phyloP scores from a whole-genome alignment of 2,888 invertebrate species.

The Netelia virgata region DNA sequence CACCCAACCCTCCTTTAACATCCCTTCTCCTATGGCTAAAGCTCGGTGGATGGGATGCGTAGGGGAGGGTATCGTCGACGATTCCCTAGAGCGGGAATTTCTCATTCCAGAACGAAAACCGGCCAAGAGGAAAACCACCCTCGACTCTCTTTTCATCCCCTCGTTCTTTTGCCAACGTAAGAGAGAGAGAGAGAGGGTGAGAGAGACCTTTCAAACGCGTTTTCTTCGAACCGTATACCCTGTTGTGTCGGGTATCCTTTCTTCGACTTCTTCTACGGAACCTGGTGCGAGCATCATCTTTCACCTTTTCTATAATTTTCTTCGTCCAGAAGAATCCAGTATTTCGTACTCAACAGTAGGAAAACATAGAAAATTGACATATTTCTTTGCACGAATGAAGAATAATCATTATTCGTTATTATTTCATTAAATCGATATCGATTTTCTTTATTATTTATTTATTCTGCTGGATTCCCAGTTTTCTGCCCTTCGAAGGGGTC shows the following conservation, averaged over 20 bases:
- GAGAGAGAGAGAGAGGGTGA: background rate
- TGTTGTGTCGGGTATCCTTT: background rate
- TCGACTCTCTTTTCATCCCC: background rate
- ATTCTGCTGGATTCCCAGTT: background rate
- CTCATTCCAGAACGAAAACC: background rate
- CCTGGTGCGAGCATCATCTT: background rate
- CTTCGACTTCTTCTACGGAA: background rate
- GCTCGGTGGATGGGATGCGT: slow-evolving; percentile 9
- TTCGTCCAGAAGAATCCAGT: too few relatives aligned
- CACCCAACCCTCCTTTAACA: background rate
- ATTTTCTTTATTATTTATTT: background rate
- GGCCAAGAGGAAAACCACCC: background rate
- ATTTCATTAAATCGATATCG: too few relatives aligned
- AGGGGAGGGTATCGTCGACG: slow-evolving; percentile 1
- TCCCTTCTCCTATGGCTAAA: background rate
- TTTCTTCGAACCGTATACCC: slow-evolving; percentile 35
- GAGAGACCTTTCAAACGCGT: background rate
- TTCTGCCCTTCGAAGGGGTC: background rate
- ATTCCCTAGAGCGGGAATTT: background rate
- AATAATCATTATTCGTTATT: too few relatives aligned
- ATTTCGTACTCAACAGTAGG: too few relatives aligned
- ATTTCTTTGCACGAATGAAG: too few relatives aligned
- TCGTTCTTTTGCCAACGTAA: background rate
- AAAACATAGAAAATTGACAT: too few relatives aligned
- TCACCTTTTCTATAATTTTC: slow-evolving; percentile 12